Conservation (phyloP, 2,888 invertebrate species). For the Stenchaetothrips biformis region DNA sequence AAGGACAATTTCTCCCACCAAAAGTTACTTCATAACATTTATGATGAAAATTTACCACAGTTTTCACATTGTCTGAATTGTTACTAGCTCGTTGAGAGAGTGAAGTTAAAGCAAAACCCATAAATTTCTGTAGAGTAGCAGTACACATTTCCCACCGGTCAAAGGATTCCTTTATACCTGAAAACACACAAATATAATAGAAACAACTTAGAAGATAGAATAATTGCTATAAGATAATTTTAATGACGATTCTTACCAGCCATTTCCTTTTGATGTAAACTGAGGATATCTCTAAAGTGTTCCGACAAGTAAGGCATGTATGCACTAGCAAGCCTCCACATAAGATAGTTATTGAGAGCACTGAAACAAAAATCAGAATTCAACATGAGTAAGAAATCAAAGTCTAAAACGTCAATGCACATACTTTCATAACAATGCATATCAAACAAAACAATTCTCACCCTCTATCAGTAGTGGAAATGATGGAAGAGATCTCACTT, state of each 20-base stretch:
- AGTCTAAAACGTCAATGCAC: not conserved
- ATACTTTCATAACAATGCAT: not conserved
- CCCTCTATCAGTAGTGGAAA: conserved; percentile 49
- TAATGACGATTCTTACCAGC: conserved; percentile 35
- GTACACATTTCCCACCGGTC: conserved; percentile 54
- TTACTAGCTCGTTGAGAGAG: conserved; percentile 43
- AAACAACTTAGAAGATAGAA: not conserved
- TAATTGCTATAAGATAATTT: not conserved
- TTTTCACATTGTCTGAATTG: conserved; percentile 36
- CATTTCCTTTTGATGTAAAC: conserved; percentile 38
- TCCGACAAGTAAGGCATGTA: conserved; percentile 54
- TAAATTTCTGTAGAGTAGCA: conserved; percentile 47
- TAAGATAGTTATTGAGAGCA: conserved; percentile 54
- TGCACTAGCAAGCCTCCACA: conserved; percentile 53
- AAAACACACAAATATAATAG: not conserved
- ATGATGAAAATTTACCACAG: conserved; percentile 36
- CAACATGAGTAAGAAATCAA: conserved; percentile 24
- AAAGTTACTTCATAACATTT: not conserved
- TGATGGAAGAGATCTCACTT: conserved; percentile 49
- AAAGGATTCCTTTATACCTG: conserved; percentile 37
- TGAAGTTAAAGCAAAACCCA: conserved; percentile 50
- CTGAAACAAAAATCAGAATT: conserved; percentile 41
- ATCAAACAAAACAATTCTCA: conserved; percentile 30
- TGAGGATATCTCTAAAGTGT: conserved; percentile 37
- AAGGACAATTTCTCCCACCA: not conserved